These are phyloP conservation scores for Megalonaias nervosa DNA, from an alignment of 1,140 invertebrate genomes.

Conservation along the genomic window DNA sequence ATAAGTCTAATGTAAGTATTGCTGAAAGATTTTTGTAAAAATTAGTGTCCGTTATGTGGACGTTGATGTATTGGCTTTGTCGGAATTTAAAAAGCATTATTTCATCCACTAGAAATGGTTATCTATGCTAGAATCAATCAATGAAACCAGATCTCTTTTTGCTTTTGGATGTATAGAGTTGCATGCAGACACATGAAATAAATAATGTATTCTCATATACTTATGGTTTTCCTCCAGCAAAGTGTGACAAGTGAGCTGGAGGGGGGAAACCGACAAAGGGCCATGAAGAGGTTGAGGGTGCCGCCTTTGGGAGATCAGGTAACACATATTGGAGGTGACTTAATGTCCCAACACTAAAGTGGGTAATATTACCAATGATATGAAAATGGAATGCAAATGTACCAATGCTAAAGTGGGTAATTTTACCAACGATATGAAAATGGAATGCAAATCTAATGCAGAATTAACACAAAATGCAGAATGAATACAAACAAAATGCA, in stretches of 20 bases:
- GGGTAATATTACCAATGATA: neutral
- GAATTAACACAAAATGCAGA: neutral
- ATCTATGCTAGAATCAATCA: too few species aligned
- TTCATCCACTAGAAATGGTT: too few species aligned
- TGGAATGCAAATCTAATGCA: neutral
- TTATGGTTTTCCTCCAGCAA: conserved; percentile 58
- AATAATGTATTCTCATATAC: too few species aligned
- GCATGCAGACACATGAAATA: too few species aligned
- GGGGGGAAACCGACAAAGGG: conserved; percentile 94
- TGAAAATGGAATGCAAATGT: conserved; percentile 2
- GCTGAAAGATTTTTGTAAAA: too few species aligned
- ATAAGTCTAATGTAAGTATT: too few species aligned
- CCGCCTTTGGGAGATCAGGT: conserved; percentile 94
- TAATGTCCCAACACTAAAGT: neutral
- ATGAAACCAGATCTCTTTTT: too few species aligned
- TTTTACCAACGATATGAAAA: neutral
- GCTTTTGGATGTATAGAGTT: too few species aligned
- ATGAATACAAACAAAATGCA: too few species aligned
- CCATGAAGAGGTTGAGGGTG: conserved; percentile 97
- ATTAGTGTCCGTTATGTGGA: too few species aligned
- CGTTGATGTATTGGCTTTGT: too few species aligned
- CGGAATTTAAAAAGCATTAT: too few species aligned
- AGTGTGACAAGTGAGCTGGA: conserved; percentile 93
- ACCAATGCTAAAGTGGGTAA: neutral
- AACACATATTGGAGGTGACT: conserved; percentile 7